Evolutionary conservation across 92 coral and sea anemone species (phyloP).

Genomic region (Parazoanthus swiftii): DNA sequence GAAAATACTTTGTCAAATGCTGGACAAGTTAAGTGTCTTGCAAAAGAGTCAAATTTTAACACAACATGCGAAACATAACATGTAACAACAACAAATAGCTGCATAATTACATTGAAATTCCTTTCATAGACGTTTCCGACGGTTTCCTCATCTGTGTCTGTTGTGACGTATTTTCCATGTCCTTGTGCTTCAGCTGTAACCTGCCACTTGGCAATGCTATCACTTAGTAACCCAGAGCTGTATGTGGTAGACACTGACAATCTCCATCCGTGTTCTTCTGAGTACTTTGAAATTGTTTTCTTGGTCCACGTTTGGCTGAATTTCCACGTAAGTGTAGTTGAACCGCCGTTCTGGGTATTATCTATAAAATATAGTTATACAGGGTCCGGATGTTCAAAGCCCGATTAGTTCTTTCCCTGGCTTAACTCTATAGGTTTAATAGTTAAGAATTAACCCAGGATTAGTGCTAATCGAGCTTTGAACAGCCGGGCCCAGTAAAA

Average conservation of each 20-base stretch:
- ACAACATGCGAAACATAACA: background rate
- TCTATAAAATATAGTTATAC: background rate
- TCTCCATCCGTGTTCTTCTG: background rate
- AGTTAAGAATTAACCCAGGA: too few relatives aligned
- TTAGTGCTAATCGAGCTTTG: too few relatives aligned
- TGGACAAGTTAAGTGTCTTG: too few relatives aligned
- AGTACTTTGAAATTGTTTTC: background rate
- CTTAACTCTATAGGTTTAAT: too few relatives aligned
- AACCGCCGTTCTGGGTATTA: background rate
- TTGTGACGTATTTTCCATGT: background rate
- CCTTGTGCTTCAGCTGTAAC: background rate
- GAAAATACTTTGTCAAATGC: too few relatives aligned
- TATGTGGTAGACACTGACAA: background rate
- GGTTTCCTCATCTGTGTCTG: background rate
- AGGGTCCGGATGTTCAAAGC: too few relatives aligned
- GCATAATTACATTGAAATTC: background rate
- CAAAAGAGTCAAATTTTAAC: background rate
- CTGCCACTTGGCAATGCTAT: background rate
- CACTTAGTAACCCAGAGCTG: background rate
- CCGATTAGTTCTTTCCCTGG: too few relatives aligned
- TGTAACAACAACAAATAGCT: background rate
- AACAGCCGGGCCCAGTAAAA: too few relatives aligned
- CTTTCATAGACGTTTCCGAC: background rate
- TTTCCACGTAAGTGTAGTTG: background rate
- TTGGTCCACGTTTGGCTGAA: conserved; percentile 1